Conservation (phyloP, 2,113 vertebrate genomes). For the Microtus ochrogaster region DNA sequence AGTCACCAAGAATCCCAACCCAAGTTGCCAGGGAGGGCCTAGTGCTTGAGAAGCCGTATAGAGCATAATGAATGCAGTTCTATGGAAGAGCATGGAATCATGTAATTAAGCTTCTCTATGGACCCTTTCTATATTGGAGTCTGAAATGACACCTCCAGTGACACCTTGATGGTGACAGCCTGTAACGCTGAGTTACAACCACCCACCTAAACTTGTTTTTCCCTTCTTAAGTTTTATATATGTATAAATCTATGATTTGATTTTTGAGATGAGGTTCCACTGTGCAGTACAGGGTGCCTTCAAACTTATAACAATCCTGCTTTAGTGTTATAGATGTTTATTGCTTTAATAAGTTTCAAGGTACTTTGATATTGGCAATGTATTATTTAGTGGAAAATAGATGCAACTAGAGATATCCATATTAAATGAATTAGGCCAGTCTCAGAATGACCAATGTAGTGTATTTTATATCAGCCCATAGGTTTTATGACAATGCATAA, state of each 20-base stretch:
- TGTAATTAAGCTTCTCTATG: not conserved
- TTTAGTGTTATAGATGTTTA: not conserved
- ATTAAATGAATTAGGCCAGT: not conserved
- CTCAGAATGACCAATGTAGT: not conserved
- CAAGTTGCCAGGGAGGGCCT: not conserved
- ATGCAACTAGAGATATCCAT: not conserved
- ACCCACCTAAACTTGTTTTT: not conserved
- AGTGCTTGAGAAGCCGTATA: not conserved
- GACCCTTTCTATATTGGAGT: accelerated
- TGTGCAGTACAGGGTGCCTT: not conserved
- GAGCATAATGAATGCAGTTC: not conserved
- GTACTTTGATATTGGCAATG: not conserved
- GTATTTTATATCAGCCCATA: not conserved
- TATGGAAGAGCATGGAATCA: not conserved
- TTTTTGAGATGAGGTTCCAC: not conserved
- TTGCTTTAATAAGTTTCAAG: not conserved
- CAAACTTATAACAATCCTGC: not conserved
- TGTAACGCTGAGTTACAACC: not conserved
- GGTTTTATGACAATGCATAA: not conserved
- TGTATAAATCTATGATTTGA: not conserved
- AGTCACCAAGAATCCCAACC: not conserved
- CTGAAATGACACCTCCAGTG: not conserved
- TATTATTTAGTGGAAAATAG: not conserved
- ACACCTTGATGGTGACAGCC: not conserved
- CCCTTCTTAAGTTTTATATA: not conserved